These are phyloP conservation scores for Theristicus caerulescens DNA, from an alignment of 2,113 vertebrate genomes.

Conservation along the genomic window DNA sequence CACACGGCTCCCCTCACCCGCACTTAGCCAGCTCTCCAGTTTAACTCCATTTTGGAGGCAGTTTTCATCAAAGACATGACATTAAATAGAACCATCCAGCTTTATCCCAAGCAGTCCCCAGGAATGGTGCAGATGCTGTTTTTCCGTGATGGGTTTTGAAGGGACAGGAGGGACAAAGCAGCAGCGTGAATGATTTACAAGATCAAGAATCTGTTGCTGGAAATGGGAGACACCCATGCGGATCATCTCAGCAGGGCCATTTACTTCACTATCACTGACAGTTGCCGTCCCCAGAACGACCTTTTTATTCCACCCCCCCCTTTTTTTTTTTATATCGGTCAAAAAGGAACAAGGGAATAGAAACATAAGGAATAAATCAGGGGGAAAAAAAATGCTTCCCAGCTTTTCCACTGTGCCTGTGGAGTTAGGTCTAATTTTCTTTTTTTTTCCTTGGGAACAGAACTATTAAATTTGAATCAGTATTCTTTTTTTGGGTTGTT, in stretches of 20 bases:
- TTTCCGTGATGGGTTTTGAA: background rate
- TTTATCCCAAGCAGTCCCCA: background rate
- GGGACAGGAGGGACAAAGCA: background rate
- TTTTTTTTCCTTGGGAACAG: background rate
- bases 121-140: background rate
- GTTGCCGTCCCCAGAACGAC: background rate
- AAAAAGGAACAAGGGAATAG: background rate
- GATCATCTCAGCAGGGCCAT: background rate
- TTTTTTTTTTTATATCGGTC: background rate
- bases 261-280: background rate
- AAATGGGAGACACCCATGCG: background rate
- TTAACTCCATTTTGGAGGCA: background rate
- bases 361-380: constrained; percentile 21
- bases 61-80: background rate
- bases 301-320: background rate
- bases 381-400: background rate
- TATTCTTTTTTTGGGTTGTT: background rate
- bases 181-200: background rate
- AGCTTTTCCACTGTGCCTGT: background rate
- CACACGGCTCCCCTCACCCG: accelerated
- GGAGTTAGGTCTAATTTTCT: background rate
- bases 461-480: background rate
- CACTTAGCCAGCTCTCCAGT: background rate
- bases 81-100: background rate
- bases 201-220: background rate